Percentiles rank a stretch among this genome's conserved stretches.
Conservation (phyloP, 1,140 invertebrate species). For the Nylanderia fulva region DNA sequence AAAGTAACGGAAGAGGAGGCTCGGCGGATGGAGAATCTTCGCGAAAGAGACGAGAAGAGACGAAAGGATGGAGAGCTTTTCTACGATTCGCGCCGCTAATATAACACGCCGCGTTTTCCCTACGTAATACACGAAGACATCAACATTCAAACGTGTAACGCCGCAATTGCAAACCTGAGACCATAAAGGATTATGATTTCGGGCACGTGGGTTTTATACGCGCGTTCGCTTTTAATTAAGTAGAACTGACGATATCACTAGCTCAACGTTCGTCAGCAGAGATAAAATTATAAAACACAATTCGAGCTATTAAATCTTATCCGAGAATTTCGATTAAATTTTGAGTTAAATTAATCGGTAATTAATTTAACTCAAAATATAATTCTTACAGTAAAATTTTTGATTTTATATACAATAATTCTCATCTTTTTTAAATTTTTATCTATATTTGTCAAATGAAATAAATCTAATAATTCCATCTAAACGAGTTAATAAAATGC, state of each 20-base stretch:
- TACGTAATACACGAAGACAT: not conserved
- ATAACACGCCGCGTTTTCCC: not conserved
- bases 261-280: not conserved
- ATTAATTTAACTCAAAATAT: no score
- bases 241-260: not conserved
- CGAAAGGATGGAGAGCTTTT: not conserved
- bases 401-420: no score
- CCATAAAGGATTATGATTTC: slow-evolving; percentile 46
- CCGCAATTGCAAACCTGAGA: not conserved
- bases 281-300: not conserved
- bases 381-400: no score
- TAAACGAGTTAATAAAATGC: no score
- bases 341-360: no score
- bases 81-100: not conserved
- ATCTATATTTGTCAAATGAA: no score
- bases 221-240: slow-evolving; percentile 46
- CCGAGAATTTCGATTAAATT: not conserved
- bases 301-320: not conserved
- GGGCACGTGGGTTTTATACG: not conserved
- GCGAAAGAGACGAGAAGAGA: not conserved
- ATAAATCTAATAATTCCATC: no score
- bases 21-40: not conserved
- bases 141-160: not conserved
- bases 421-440: no score
- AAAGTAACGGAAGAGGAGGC: not conserved